Evolutionary conservation across 2,888 invertebrate genomes (phyloP), one percentile per base, ranked within the genome.

Genomic region (Trilocha varians): DNA sequence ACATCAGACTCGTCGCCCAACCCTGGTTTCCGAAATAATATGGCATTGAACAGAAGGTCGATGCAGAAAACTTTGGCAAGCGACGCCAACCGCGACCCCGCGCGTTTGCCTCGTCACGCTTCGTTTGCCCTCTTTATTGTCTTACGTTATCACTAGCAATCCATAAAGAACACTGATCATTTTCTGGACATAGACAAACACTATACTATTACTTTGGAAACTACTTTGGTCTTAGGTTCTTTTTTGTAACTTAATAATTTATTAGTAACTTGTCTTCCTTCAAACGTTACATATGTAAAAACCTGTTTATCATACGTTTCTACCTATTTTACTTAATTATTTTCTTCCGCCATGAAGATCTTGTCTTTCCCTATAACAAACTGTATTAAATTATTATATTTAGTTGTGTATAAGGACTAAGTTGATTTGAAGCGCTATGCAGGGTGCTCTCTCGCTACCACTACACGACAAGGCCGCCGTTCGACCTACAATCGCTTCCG

Each of bases 21-120:
- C 62, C 55, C 63, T 58, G 62, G 66, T 59, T 61, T 67, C 66
- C 65, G 69, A 72, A 74, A 76, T 76, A 68, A 77, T 69, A 62
- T 75, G 78, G 73, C 80, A 80, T 78, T 78, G 82, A 65, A 52
- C 55, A 64, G 82, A 80, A 78, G 80, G 80, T 77, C 80, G 75
- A 67, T 85, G 85, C 87, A 87, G 86, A 87, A 4, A 87, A 87
- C 79, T 79, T 87, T 86, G 88, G 87, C 88, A 88, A 85, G 83
- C 80, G 74, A 69, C 77, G 73, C 78, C 76, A 74, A 63, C 76
- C 70, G 76, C 78, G 83, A 65, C 58, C 61, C 59, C 54, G 60
- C 50, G 52, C 50, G 51, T 53, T 53, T 51, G 48, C 55, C 49
- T 49, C 55, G 55, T 52, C 46, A 56, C 47, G 49, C 54, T 34